Conservation (phyloP, 2,888 invertebrate species). For the Ctena decussata region DNA sequence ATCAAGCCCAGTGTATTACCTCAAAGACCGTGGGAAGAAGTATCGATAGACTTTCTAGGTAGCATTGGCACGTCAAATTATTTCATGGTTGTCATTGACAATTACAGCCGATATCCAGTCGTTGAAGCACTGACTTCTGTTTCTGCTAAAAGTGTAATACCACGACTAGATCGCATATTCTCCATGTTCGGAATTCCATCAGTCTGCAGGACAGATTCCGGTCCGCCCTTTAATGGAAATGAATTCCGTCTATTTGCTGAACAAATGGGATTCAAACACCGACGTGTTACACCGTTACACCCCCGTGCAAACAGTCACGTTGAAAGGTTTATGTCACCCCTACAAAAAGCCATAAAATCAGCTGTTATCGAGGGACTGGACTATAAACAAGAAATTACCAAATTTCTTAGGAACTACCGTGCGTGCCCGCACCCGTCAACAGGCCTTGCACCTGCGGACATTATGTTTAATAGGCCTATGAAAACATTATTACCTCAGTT, state of each 20-base stretch:
- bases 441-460: slow-evolving; percentile 3
- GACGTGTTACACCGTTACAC: slow-evolving; percentile 60
- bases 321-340: slow-evolving; percentile 66
- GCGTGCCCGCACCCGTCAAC: slow-evolving; percentile 31
- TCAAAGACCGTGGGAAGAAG: slow-evolving; percentile 30
- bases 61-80: slow-evolving; percentile 30
- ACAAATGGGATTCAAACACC: slow-evolving; percentile 59
- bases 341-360: slow-evolving; percentile 57
- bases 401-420: slow-evolving; percentile 40
- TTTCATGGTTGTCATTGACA: slow-evolving; percentile 35
- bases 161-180: slow-evolving; percentile 34
- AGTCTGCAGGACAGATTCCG: slow-evolving; percentile 57
- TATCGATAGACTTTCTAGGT: slow-evolving; percentile 39
- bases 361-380: slow-evolving; percentile 46
- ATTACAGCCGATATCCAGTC: slow-evolving; percentile 43
- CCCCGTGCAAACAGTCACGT: slow-evolving; percentile 65
- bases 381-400: slow-evolving; percentile 28
- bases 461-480: background rate
- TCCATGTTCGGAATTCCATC: slow-evolving; percentile 40
- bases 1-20: slow-evolving; percentile 26
- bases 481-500: background rate
- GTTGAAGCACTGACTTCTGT: slow-evolving; percentile 30
- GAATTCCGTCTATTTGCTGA: slow-evolving; percentile 61
- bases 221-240: slow-evolving; percentile 58
- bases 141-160: slow-evolving; percentile 40